Evolutionary conservation across 2,797 vertebrate genomes (phyloP), one percentile per base, ranked within the genome.

Genomic region (Gobio occitaniae): DNA sequence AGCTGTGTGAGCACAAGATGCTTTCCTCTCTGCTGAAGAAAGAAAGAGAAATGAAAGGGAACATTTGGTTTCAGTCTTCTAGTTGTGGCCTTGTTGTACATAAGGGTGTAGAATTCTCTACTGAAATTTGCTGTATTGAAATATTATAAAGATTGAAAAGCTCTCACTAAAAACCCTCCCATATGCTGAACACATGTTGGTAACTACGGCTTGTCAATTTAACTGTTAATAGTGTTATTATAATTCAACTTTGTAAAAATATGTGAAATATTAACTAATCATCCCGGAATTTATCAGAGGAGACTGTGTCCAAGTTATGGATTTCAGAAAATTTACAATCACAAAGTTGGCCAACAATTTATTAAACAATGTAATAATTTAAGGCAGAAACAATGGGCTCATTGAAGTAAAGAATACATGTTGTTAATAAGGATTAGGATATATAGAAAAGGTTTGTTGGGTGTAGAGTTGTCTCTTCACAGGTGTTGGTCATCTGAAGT

Each of bases 21-120:
- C 84, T 87, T 38, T 44, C 7, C 82, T 74, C 88, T 80, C 19
- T 0, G 4, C 84, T 89, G 90, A 91, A 87, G 78, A 89, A 91
- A 32, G 47, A 79, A 87, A n/a, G 76, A 88, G 71, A 78, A 75
- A 50, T 0, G 59, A 81, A 1, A 86, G 87, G 87, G 78, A 21
- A 15, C 9, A 16, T 12, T 2, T 6, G 12, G 12, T 3, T 19
- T 47, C 52, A 48, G n/a, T 61, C 15, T 75, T 47, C 1, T 19
- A 65, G 2, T 16, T 41, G n/a, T 29, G 76, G 56, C 56, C n/a
- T 63, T 83, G 84, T 80, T 85, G 80, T 50, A 69, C 29, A 56
- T 19, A 41, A 25, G n/a, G 44, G 29, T 65, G n/a, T 47, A 68
- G 11, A 76, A 54, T 59, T 63, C 61, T 38, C 13, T 13, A 63